These are phyloP conservation scores for Chaunax sp. DNA, from an alignment of 2,797 vertebrate genomes.

Conservation along the genomic window DNA sequence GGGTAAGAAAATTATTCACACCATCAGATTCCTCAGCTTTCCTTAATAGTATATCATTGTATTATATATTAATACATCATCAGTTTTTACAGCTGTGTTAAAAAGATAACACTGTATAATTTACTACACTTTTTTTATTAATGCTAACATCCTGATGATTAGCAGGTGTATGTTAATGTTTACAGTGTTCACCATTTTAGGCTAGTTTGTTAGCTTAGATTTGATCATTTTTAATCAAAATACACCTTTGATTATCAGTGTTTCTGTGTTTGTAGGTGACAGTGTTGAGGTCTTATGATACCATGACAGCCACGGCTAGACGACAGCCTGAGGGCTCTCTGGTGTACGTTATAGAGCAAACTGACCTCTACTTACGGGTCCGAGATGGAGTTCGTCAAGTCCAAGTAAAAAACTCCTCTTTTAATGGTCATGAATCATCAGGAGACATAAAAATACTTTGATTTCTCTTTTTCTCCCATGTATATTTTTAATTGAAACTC, in stretches of 20 bases:
- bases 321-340: constrained; percentile 89
- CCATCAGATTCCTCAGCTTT: neutral
- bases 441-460: neutral
- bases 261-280: constrained; percentile 79
- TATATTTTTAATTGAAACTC: neutral
- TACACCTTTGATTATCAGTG: no score
- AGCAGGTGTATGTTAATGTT: no score
- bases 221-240: no score
- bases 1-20: constrained; percentile 79
- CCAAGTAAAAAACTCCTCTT: constrained; percentile 81
- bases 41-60: no score
- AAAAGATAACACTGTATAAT: no score
- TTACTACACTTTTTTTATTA: no score
- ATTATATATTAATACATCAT: neutral
- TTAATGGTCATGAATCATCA: neutral
- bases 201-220: no score
- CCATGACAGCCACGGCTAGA: constrained; percentile 80
- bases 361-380: constrained; percentile 90
- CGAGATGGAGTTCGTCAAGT: constrained; percentile 88
- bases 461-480: neutral
- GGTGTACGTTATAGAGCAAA: constrained; percentile 85
- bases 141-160: no score
- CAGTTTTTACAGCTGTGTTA: no score
- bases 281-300: constrained; percentile 84
- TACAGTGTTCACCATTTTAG: no score